phyloP scores from a whole-genome alignment of 2,113 vertebrate genomes.

The Leucopsar rothschildi region DNA sequence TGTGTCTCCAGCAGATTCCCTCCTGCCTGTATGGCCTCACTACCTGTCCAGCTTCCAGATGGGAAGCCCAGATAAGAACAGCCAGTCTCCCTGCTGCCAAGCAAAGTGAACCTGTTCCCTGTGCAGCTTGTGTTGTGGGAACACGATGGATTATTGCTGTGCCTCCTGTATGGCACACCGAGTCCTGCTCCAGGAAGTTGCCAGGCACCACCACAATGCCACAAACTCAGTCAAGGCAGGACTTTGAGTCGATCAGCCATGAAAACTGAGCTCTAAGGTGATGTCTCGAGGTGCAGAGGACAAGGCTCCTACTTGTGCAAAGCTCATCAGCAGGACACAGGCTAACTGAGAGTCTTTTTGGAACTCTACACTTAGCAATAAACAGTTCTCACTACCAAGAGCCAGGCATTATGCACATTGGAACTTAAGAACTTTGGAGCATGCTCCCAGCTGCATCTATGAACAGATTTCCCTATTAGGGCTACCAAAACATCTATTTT shows the following conservation, averaged over 20 bases:
- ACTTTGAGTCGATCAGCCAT: not conserved
- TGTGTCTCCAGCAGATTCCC: not conserved
- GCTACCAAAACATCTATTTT: not conserved
- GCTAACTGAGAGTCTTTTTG: slow-evolving; percentile 57
- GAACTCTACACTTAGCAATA: slow-evolving; percentile 25
- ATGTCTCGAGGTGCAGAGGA: not conserved
- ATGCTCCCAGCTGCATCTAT: not conserved
- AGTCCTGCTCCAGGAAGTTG: not conserved
- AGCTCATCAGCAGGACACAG: slow-evolving; percentile 47
- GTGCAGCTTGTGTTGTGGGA: not conserved
- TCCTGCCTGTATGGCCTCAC: not conserved
- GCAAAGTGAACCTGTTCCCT: not conserved
- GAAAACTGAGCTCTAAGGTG: not conserved
- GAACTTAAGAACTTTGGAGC: not conserved
- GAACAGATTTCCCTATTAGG: not conserved
- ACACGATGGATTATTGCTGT: not conserved
- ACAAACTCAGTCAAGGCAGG: not conserved
- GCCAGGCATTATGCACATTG: not conserved
- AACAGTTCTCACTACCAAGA: not conserved
- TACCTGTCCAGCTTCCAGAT: not conserved
- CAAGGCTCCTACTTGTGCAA: slow-evolving; percentile 40
- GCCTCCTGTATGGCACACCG: not conserved
- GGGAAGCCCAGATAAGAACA: not conserved
- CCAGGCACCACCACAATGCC: not conserved
- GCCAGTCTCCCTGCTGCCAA: not conserved